Conservation (phyloP, 64 coral and sea anemone genomes). For the Catalaphyllia jardinei region DNA sequence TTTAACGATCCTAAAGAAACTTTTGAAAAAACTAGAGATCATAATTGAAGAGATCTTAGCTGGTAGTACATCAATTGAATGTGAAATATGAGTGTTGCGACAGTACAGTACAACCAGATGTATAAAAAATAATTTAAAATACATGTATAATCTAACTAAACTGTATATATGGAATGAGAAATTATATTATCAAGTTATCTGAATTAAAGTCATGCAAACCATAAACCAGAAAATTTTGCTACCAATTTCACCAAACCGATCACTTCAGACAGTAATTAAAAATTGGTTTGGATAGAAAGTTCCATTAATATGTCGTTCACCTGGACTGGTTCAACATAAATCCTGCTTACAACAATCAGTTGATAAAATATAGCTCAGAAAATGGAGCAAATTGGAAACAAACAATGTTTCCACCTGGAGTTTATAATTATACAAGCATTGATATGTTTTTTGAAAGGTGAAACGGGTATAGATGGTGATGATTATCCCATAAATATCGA, state of each 20-base stretch:
- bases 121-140: no score
- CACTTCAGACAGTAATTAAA: not conserved
- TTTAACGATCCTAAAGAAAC: not conserved
- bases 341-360: not conserved
- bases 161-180: not conserved
- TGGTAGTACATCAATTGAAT: not conserved
- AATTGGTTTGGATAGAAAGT: not conserved
- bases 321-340: not conserved
- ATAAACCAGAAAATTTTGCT: not conserved
- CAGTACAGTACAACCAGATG: no score
- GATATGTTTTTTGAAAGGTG: not conserved
- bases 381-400: not conserved
- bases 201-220: not conserved
- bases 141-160: no score
- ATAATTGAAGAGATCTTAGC: not conserved
- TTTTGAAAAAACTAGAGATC: not conserved
- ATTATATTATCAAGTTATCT: not conserved
- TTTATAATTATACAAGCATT: not conserved
- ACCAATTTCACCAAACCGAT: not conserved
- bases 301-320: not conserved
- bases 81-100: no score
- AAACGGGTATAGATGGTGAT: not conserved
- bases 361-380: not conserved
- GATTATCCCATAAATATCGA: not conserved
- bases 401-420: not conserved